These are phyloP conservation scores for Salvelinus sp. DNA, from an alignment of 2,113 vertebrate genomes.

Conservation along the genomic window DNA sequence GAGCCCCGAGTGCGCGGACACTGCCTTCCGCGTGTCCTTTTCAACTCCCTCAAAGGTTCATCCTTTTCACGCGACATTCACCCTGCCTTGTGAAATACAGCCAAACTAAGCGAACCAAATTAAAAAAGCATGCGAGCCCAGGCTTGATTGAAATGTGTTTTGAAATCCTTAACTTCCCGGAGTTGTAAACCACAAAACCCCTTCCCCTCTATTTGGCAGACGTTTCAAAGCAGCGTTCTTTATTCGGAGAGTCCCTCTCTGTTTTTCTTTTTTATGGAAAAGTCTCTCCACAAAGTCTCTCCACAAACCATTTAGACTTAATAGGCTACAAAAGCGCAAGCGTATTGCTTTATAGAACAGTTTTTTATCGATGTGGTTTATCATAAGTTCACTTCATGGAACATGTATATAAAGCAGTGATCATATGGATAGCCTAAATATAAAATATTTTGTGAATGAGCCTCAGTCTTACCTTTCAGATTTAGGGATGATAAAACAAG, in stretches of 20 bases:
- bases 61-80: conserved; percentile 16
- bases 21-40: conserved; percentile 12
- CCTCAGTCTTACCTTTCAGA: conserved; percentile 53
- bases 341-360: background rate
- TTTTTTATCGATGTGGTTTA: background rate
- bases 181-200: conserved; percentile 69
- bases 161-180: conserved; percentile 69
- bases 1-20: background rate
- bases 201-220: conserved; percentile 57
- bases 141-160: conserved; percentile 67
- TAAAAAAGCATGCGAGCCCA: conserved; percentile 53
- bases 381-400: no score
- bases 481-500: conserved; percentile 21
- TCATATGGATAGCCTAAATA: background rate
- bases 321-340: background rate
- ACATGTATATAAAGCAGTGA: background rate
- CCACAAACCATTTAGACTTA: conserved; percentile 15
- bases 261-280: conserved; percentile 26
- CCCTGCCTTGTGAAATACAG: conserved; percentile 22
- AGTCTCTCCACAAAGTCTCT: conserved; percentile 12
- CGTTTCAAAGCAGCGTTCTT: conserved; percentile 62
- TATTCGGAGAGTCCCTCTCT: conserved; percentile 53
- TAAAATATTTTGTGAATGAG: background rate
- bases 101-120: conserved; percentile 31
- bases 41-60: conserved; percentile 36